Conservation (phyloP, 2,888 invertebrate genomes). For the Leptothorax acervorum region DNA sequence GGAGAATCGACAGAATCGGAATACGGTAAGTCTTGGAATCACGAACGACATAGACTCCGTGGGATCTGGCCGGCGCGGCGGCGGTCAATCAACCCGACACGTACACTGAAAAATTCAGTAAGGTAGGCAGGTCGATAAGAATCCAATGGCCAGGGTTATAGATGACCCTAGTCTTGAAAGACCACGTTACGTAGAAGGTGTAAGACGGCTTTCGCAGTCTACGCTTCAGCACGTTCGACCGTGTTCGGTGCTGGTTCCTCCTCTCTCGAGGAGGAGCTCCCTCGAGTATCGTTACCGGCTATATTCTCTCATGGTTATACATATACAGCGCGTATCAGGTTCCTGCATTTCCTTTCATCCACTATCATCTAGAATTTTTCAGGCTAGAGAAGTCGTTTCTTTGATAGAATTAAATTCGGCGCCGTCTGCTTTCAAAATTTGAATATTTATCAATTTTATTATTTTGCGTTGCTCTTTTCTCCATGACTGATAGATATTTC, state of each 20-base stretch:
- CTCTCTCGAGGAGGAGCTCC: conserved; percentile 51
- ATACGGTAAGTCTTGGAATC: conserved; percentile 48
- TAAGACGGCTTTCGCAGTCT: conserved; percentile 51
- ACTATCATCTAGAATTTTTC: not conserved
- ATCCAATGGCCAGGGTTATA: conserved; percentile 77
- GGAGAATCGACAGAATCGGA: conserved; percentile 4
- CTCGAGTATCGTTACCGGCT: conserved; percentile 50
- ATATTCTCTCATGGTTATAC: conserved; percentile 21
- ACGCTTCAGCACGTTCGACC: conserved; percentile 56
- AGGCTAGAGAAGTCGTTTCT: not conserved
- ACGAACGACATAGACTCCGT: conserved; percentile 38
- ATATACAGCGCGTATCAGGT: not conserved
- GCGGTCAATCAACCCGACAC: conserved; percentile 74
- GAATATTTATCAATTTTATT: not conserved
- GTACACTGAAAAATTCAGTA: conserved; percentile 75
- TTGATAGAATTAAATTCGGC: not conserved
- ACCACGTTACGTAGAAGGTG: conserved; percentile 52
- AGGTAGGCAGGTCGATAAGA: conserved; percentile 74
- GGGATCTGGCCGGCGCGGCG: not conserved
- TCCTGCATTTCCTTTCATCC: conserved; percentile 23
- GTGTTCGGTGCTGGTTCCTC: conserved; percentile 35
- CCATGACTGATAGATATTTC: not conserved
- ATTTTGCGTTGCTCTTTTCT: not conserved
- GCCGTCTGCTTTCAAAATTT: not conserved
- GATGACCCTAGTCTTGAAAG: conserved; percentile 77